A percentile compares a stretch with the other conserved stretches of the same genome.
These are phyloP conservation scores for Sinohyriopsis cumingii DNA, from an alignment of 2,888 invertebrate genomes.

Conservation along the genomic window DNA sequence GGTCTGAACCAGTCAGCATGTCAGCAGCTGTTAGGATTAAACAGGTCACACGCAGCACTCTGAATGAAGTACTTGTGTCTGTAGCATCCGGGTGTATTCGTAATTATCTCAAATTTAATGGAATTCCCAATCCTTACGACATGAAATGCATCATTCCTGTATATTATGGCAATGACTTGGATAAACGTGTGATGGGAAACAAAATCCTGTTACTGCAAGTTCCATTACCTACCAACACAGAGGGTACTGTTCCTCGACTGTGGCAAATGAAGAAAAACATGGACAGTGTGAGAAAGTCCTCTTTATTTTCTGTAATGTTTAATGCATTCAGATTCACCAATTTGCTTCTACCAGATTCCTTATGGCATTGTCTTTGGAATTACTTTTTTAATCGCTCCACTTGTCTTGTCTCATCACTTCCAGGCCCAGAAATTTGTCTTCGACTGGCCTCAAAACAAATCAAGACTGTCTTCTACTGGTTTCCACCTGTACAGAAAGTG, in stretches of 20 bases:
- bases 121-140: constrained; percentile 74
- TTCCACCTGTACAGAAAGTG: constrained; percentile 73
- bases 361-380: constrained; percentile 64
- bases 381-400: constrained; percentile 57
- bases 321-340: constrained; percentile 73
- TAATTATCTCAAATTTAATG: constrained; percentile 73
- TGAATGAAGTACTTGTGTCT: constrained; percentile 76
- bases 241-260: constrained; percentile 77
- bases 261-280: constrained; percentile 76
- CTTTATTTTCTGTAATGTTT: constrained; percentile 74
- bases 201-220: constrained; percentile 62
- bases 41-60: constrained; percentile 75
- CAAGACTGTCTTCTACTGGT: constrained; percentile 71
- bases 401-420: constrained; percentile 73
- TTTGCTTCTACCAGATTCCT: constrained; percentile 66
- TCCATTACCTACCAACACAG: constrained; percentile 74
- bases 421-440: constrained; percentile 73
- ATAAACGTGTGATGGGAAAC: constrained; percentile 36
- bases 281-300: constrained; percentile 74
- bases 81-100: constrained; percentile 75
- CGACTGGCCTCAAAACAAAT: constrained; percentile 71
- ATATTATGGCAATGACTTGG: constrained; percentile 46
- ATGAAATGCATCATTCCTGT: constrained; percentile 71
- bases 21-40: constrained; percentile 73
- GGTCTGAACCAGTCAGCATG: constrained; percentile 74